Base-by-base conservation (phyloP, 2,888 invertebrate genomes). In the Zaprionus obscuricornis region DNA sequence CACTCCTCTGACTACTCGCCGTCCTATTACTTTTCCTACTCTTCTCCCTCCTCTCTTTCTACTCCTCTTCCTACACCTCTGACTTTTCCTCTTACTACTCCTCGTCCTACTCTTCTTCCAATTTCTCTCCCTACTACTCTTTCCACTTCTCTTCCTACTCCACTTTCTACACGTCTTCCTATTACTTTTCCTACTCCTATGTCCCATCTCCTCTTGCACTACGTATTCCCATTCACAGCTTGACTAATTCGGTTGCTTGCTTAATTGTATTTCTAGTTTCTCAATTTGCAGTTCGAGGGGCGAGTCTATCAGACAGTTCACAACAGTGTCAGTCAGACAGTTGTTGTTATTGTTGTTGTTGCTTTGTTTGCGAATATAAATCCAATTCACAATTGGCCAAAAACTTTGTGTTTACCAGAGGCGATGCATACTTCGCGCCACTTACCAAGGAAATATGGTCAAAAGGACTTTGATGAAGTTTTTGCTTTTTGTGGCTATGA, bases 341-440 rank as follows among this genome's bases (percentile, higher is more conserved):
- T 16, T 18, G 49, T 50, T 22, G 43, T 27, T 50, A 20, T 29
- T 14, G 37, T 46, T 65, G 66, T 50, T 51, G 67, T 33, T 54
- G 54, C n/a, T n/a, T n/a, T n/a, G n/a, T n/a, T n/a, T n/a, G n/a
- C n/a, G n/a, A n/a, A n/a, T 50, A 55, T 59, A 55, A 72, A 72
- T 68, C 55, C 68, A 52, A 66, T 60, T 68, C 72, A 72, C 72
- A 66, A 68, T 81, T 68, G 73, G 62, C 62, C 54, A 34, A 59
- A 81, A 84, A 84, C 68, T 77, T 84, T 79, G 40, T 68, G 60
- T 57, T 71, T 74, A 57, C 66, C n/a, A n/a, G n/a, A n/a, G n/a
- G n/a, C n/a, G n/a, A n/a, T n/a, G n/a, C n/a, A n/a, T 40, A 57
- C 43, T 67, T 79, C 50, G 52, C 68, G 42, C 68, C 31, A 40